A percentile compares a stretch with the other conserved stretches of the same genome.
These are phyloP conservation scores for Chloebia gouldiae DNA, from an alignment of 2,113 vertebrate genomes.

Conservation along the genomic window DNA sequence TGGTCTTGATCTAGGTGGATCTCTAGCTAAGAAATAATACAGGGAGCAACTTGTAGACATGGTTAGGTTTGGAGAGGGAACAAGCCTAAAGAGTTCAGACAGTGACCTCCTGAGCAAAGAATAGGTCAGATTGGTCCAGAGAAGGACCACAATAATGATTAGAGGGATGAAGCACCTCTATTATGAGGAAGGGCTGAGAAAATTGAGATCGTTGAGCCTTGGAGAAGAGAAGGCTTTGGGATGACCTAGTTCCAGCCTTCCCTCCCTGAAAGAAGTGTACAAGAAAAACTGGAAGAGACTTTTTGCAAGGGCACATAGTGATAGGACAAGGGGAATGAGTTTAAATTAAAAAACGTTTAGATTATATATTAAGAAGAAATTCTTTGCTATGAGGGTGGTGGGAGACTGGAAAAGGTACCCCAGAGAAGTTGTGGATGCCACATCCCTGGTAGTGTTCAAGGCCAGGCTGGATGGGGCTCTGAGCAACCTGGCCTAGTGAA, in stretches of 20 bases:
- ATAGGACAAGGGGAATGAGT: background rate
- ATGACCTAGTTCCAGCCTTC: background rate
- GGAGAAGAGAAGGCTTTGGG: background rate
- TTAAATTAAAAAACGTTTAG: background rate
- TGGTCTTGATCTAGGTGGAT: background rate
- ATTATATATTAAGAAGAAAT: background rate
- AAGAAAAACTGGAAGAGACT: background rate
- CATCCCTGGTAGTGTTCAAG: background rate
- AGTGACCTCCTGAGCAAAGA: background rate
- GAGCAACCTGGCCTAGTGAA: background rate
- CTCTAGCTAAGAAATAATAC: background rate
- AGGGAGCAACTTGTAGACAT: background rate
- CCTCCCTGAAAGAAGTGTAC: background rate
- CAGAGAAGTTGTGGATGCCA: background rate
- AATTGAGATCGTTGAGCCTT: background rate
- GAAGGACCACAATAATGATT: background rate
- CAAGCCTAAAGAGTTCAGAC: background rate
- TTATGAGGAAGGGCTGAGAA: background rate
- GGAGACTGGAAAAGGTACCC: background rate
- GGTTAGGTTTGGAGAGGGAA: background rate
- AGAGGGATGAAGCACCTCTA: background rate
- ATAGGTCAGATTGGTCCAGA: background rate
- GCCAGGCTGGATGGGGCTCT: background rate
- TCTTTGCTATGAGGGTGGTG: background rate
- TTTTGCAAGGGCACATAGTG: background rate